A percentile compares a stretch with the other conserved stretches of the same genome.
phyloP scores from a whole-genome alignment of 2,113 vertebrate species.

The Corythoichthys haematopterus region DNA sequence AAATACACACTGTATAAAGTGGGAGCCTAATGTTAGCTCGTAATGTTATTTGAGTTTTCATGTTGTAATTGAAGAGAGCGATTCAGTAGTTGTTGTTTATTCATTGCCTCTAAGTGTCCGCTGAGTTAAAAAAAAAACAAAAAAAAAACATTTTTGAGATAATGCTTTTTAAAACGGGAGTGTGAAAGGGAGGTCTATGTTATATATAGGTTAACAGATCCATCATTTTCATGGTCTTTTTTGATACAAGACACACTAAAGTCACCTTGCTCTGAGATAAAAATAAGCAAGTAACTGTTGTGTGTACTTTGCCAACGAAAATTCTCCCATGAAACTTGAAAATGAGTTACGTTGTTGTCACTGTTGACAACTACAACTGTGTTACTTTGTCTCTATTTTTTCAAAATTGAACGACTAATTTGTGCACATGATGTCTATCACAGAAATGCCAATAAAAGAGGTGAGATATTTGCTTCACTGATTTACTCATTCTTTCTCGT shows the following conservation, averaged over 20 bases:
- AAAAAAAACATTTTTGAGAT: not conserved
- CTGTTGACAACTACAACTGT: too few species aligned
- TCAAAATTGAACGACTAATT: conserved; percentile 36
- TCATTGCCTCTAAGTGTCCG: conserved; percentile 46
- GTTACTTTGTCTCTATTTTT: conserved; percentile 52
- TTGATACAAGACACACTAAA: conserved; percentile 26
- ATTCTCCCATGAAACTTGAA: conserved; percentile 41
- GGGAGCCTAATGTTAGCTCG: conserved; percentile 59
- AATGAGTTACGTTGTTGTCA: conserved; percentile 1
- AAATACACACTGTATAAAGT: conserved; percentile 62
- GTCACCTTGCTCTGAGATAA: conserved; percentile 17
- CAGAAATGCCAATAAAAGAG: conserved; percentile 50
- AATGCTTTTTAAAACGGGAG: not conserved
- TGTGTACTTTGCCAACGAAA: conserved; percentile 32
- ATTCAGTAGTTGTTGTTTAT: conserved; percentile 52
- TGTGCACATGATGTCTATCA: conserved; percentile 41
- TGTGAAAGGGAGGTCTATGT: not conserved
- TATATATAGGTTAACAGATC: conserved; percentile 1
- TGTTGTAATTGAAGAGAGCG: conserved; percentile 43
- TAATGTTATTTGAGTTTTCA: conserved; percentile 64
- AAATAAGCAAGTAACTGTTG: conserved; percentile 21
- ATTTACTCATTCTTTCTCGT: not conserved
- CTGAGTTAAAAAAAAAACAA: conserved; percentile 10
- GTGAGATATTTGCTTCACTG: conserved; percentile 4
- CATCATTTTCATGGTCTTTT: conserved; percentile 14